Evolutionary conservation across 2,888 invertebrate species (phyloP).

Genomic region (Herminia tarsipennalis): DNA sequence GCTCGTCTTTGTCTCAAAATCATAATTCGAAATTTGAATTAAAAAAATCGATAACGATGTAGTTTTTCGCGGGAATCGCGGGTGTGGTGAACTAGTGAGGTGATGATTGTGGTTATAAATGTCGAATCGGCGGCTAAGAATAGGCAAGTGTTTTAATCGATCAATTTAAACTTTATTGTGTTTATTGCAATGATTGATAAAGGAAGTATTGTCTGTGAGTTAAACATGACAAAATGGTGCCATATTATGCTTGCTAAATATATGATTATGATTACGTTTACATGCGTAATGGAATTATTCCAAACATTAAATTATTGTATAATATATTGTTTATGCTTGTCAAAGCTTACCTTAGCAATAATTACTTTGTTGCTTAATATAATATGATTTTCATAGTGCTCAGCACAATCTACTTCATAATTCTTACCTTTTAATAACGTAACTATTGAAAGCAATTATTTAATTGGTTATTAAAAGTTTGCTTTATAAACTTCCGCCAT

Average conservation of each 20-base stretch:
- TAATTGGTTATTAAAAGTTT: too few species aligned
- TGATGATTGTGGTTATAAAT: slow-evolving; percentile 55
- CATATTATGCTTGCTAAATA: slow-evolving; percentile 2
- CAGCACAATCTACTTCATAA: too few species aligned
- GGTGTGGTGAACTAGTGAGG: slow-evolving; percentile 46
- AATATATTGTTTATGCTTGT: too few species aligned
- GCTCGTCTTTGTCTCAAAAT: slow-evolving; percentile 54
- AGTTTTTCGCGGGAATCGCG: slow-evolving; percentile 44
- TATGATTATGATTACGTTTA: not conserved
- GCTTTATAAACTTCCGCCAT: slow-evolving; percentile 11
- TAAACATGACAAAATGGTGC: slow-evolving; percentile 13
- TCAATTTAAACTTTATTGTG: slow-evolving; percentile 22
- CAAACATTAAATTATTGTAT: too few species aligned
- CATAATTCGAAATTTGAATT: slow-evolving; percentile 40
- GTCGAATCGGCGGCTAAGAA: slow-evolving; percentile 58
- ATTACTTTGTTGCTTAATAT: too few species aligned
- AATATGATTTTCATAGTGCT: too few species aligned
- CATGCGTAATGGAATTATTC: too few species aligned
- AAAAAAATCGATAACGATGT: slow-evolving; percentile 46
- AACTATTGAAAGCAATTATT: too few species aligned
- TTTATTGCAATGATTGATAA: slow-evolving; percentile 25
- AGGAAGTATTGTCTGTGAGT: slow-evolving; percentile 20
- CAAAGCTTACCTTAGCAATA: too few species aligned
- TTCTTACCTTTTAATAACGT: too few species aligned
- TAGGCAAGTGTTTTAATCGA: slow-evolving; percentile 52